Evolutionary conservation across 2,888 invertebrate genomes (phyloP).

Genomic region (Entomobrya multifasciata): DNA sequence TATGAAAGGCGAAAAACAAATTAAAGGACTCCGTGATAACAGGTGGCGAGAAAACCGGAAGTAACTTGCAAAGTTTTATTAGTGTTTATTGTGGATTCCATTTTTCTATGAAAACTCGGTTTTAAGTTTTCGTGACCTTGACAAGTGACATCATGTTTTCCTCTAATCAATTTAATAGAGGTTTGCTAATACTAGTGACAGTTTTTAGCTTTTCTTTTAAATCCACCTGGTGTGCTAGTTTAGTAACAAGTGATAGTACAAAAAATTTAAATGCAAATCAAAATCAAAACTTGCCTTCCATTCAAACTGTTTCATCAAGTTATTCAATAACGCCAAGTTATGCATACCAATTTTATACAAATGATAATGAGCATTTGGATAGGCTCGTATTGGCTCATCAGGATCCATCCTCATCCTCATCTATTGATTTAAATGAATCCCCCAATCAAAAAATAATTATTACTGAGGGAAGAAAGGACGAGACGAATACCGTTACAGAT

Average conservation of each 20-base stretch:
- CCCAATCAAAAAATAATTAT: not conserved
- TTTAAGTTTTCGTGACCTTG: too few relatives aligned
- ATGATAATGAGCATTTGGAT: slow-evolving; percentile 71
- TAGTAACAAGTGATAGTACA: not conserved
- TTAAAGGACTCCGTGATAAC: too few relatives aligned
- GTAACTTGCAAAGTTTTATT: too few relatives aligned
- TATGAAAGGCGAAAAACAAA: too few relatives aligned
- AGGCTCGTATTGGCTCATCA: slow-evolving; percentile 56
- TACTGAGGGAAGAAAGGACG: not conserved
- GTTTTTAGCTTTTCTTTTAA: slow-evolving; percentile 2
- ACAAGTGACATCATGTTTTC: slow-evolving; percentile 55
- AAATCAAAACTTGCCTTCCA: not conserved
- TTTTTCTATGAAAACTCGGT: too few relatives aligned
- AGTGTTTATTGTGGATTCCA: not conserved
- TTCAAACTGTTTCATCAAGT: slow-evolving; percentile 22
- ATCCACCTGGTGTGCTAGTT: slow-evolving; percentile 26
- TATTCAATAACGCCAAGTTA: slow-evolving; percentile 72
- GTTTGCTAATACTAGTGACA: slow-evolving; percentile 54
- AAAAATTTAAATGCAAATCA: not conserved
- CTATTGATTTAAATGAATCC: not conserved
- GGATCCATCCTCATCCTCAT: not conserved
- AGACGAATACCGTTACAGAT: not conserved
- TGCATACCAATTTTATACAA: slow-evolving; percentile 75
- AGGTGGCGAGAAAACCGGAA: too few relatives aligned
- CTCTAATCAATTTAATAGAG: slow-evolving; percentile 15